These are phyloP conservation scores for Cyprinodon diabolis DNA, from an alignment of 2,797 vertebrate species.

Conservation along the genomic window DNA sequence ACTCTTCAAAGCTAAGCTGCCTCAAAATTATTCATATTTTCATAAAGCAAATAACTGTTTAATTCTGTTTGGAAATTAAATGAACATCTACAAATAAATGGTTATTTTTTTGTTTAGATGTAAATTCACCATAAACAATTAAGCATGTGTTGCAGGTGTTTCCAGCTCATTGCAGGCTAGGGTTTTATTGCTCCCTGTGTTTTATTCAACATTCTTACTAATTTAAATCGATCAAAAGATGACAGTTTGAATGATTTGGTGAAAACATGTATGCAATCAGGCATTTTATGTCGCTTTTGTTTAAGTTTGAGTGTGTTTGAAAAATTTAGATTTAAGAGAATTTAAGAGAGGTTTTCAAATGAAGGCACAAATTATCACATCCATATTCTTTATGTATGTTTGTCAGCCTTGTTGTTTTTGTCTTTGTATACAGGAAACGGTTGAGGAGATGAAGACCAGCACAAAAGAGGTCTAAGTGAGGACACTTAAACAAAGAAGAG, in stretches of 20 bases:
- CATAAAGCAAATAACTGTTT: too few relatives aligned
- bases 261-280: neutral
- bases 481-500: slow-evolving; percentile 54
- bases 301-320: neutral
- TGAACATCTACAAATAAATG: too few relatives aligned
- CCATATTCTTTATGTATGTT: neutral
- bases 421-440: slow-evolving; percentile 84
- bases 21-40: too few relatives aligned
- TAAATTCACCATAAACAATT: too few relatives aligned
- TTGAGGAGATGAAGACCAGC: slow-evolving; percentile 90
- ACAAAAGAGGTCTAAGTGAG: slow-evolving; percentile 89
- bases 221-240: neutral
- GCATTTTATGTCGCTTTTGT: neutral
- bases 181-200: neutral
- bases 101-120: too few relatives aligned
- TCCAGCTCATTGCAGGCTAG: too few relatives aligned
- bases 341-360: neutral
- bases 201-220: neutral
- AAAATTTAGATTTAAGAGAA: too few relatives aligned
- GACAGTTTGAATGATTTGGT: neutral
- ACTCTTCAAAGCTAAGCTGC: too few relatives aligned
- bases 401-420: neutral
- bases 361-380: neutral
- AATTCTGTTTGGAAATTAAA: too few relatives aligned
- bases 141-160: too few relatives aligned